Base-by-base conservation (phyloP, 1,140 invertebrate species). In the Lasaia peninsularis region DNA sequence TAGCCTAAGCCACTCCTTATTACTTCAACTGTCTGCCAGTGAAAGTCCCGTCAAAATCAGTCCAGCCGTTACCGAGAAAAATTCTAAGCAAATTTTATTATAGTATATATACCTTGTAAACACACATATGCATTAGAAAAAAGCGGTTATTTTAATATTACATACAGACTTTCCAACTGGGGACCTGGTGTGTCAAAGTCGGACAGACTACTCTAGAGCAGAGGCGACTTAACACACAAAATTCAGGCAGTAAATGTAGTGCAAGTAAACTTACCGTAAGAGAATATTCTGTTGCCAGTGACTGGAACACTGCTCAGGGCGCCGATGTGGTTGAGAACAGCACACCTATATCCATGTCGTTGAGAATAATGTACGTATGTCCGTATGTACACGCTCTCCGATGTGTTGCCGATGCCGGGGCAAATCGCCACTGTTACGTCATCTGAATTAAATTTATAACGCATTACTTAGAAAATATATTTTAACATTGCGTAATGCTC, bases 281-380 rank as follows among this genome's bases (percentile, higher is more conserved):
- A 95, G 79, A 98, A 98, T 69, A 98, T 96, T 65, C 96, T 91
- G 24, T 93, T 92, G n/a, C 95, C 92, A 12, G 96, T 98, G 5
- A 98, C 93, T 52, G 93, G 93, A 9, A 98, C 94, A 80, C 93
- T 94, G 55, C 92, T 91, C 6, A 98, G 83, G 3, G 95, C 96
- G n/a, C 97, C 97, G 55, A 98, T 93, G 80, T 98, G 97, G 89
- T 98, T 98, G 51, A 98, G 92, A n/a, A 98, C 96, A 0, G 95
- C 95, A 84, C 96, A 97, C 58, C 96, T 90, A 87, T 96, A 98
- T 1, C 97, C 97, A 77, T 95, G 94, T 62, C 93, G 93, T 78
- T 97, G 96, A 5, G 96, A 96, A 84, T 96, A 94, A 69, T 97
- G 94, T 0, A 98, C 96, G 83, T 97, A 97, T 16, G 96, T 97